phyloP scores from a whole-genome alignment of 2,113 vertebrate genomes.

The Charina bottae region DNA sequence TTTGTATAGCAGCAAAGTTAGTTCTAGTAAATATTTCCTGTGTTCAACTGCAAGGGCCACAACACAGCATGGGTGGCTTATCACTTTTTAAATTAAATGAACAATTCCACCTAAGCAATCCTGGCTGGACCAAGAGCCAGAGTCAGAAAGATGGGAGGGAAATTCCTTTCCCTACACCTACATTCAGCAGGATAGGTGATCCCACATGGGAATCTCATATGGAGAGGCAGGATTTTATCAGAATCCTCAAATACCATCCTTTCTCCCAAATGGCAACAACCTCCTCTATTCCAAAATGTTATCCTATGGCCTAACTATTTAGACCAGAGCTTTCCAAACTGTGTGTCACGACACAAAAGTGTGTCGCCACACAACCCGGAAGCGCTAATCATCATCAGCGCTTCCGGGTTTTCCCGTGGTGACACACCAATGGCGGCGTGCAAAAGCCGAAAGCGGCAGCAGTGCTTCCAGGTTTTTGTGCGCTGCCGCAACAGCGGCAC shows the following conservation, averaged over 20 bases:
- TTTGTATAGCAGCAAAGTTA: not conserved
- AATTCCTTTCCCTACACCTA: not conserved
- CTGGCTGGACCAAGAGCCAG: not conserved
- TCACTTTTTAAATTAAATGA: not conserved
- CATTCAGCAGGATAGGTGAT: not conserved
- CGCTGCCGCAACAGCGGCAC: no score
- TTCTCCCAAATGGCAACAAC: not conserved
- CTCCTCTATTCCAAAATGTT: not conserved
- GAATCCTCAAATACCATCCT: not conserved
- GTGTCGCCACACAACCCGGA: no score
- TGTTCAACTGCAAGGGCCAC: not conserved
- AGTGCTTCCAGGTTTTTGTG: no score
- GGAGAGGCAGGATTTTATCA: not conserved
- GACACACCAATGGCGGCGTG: no score
- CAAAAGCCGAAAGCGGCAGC: no score
- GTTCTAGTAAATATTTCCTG: not conserved
- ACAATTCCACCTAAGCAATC: not conserved
- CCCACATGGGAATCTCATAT: not conserved
- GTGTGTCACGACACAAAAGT: no score
- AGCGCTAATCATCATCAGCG: no score
- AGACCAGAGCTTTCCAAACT: no score
- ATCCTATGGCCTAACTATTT: not conserved
- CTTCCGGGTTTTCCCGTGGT: no score
- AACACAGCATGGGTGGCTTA: not conserved
- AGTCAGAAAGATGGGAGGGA: not conserved